Base-by-base conservation (phyloP, 2,113 vertebrate genomes). In the Fulmarus glacialis region DNA sequence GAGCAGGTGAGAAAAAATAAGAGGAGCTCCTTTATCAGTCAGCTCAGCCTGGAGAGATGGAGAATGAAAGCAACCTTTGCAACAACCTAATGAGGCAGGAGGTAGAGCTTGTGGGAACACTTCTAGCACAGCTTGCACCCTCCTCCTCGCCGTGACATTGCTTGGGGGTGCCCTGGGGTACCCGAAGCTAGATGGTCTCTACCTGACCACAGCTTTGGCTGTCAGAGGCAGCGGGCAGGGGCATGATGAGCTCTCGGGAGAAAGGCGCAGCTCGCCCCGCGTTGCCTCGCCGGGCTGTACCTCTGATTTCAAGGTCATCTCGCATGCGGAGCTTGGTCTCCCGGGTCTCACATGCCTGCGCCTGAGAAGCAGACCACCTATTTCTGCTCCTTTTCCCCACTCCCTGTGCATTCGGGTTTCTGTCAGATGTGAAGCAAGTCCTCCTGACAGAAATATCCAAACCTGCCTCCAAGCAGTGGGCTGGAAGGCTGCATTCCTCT, bases 11-110 rank as follows among this genome's bases (percentile, higher is more conserved):
- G 96, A 97, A 97, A 96, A 97, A 93, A 72, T 89, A 96, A 98
- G 92, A 97, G 95, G 85, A 95, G 48, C 32, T 90, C 58, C 26
- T 62, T 97, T 97, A 98, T 97, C 96, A 95, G 90, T 82, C 88
- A 92, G 85, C 84, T 98, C 91, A 86, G 96, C 94, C 96, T 94
- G 93, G 72, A 93, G 85, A 94, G 89, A 34, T 48, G 50, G 77
- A 95, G 90, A 95, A 97, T 97, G 97, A 98, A 97, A 97, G 93
- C 27, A 74, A 91, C 83, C 96, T 98, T 97, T 98, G 96, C 98
- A 98, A 97, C 42, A 85, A 66, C 50, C 70, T 87, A 86, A 38
- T 87, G 82, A 98, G 82, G 92, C 78, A 97, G 87, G 85, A 82
- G 70, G 8, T 16, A 59, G 82, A 94, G 80, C 74, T 96, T 26